Evolutionary conservation across 2,113 vertebrate genomes (phyloP), one percentile per base, ranked within the genome.

Genomic region (Paramisgurnus dabryanus): DNA sequence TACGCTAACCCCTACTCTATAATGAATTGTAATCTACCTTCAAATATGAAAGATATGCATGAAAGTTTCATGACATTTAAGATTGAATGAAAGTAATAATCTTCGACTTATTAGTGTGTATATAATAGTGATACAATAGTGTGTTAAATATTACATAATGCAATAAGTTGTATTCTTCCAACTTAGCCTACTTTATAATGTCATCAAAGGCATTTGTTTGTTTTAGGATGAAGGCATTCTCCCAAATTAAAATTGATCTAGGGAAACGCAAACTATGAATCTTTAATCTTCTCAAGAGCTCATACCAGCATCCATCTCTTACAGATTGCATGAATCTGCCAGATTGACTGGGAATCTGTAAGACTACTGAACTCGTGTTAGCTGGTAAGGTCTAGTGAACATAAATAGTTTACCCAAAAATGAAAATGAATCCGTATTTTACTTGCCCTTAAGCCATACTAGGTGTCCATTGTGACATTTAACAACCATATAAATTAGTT

Each of bases 331-430:
- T 70, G 22, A 17, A 70, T 57, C 43, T 60, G 11, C 71, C 41
- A 73, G 55, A 15, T 22, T 45, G n/a, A 43, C 55, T 45, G 13
- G n/a, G 11, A 60, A 60, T 39, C 17, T 13, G 6, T 11, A 60
- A 22, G 40, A 18, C 13, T 22, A 27, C 55, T 61, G 40, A 40
- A 61, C 55, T 61, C 18, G 55, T 41, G 58, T 73, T 72, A 41
- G 53, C 53, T 63, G 72, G 63, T 18, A 61, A 75, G 41, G 58
- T 75, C 58, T 64, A 64, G 22, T 50, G 45, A 64, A 76, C 57
- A 50, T 34, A 34, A 34, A 34, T 34, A 34, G 27, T 34, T 34
- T 34, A 34, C 27, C 27, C 27, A 34, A 34, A 34, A 34, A 34
- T 34, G 27, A 34, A 34, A 34, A 34, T 34, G 27, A 34, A 34